Conservation (phyloP, 2,113 vertebrate genomes). For the Deroptyus accipitrinus region DNA sequence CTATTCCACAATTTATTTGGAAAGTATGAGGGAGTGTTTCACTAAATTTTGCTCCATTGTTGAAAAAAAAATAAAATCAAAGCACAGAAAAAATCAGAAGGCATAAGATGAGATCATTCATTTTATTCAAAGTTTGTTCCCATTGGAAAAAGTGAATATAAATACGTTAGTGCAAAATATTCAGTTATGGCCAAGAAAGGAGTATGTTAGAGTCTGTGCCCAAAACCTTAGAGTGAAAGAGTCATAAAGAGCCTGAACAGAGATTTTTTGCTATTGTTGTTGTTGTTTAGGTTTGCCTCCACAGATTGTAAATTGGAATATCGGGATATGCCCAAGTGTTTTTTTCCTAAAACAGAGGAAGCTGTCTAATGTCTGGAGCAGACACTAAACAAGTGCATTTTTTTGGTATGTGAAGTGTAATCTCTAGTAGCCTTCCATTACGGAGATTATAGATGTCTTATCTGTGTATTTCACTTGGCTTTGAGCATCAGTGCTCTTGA, state of each 20-base stretch:
- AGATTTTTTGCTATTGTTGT: not conserved
- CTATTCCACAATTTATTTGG: not conserved
- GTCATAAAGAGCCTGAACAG: not conserved
- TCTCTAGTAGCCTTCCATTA: not conserved
- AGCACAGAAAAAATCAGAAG: not conserved
- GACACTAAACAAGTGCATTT: fast-evolving
- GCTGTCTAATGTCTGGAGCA: not conserved
- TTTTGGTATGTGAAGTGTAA: not conserved
- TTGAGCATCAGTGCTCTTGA: not conserved
- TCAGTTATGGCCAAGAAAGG: not conserved
- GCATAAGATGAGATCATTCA: not conserved
- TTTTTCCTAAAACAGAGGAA: not conserved
- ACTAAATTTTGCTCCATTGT: not conserved
- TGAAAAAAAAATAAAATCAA: not conserved
- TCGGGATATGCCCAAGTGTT: fast-evolving
- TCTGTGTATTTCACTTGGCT: not conserved
- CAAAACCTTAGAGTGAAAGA: not conserved
- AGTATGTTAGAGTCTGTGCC: not conserved
- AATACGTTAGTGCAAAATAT: not conserved
- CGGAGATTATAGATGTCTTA: not conserved
- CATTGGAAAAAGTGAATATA: not conserved
- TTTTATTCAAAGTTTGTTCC: not conserved
- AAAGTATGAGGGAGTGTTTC: not conserved
- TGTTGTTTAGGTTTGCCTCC: not conserved
- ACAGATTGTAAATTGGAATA: not conserved